A percentile compares a stretch with the other conserved stretches of the same genome.
Evolutionary conservation across 2,888 invertebrate species (phyloP).

Genomic region (Mythimna lalbum): DNA sequence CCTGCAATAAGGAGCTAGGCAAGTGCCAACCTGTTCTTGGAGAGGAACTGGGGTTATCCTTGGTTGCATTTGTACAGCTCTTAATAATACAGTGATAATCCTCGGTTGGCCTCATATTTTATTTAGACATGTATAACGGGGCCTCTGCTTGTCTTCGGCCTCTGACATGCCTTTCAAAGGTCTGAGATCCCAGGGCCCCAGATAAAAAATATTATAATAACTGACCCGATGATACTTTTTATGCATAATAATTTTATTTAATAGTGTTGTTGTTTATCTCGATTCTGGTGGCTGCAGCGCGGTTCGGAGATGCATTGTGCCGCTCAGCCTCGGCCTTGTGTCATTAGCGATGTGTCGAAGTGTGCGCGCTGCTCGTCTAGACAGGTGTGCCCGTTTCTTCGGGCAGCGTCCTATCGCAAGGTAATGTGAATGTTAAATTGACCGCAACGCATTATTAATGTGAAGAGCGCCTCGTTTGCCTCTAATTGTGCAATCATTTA

Average conservation of each 20-base stretch:
- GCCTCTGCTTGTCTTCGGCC: too few species aligned
- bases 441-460: slow-evolving; percentile 75
- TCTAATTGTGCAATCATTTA: slow-evolving; percentile 73
- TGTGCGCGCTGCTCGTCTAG: slow-evolving; percentile 59
- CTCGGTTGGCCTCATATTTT: too few species aligned
- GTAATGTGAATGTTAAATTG: slow-evolving; percentile 78
- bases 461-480: slow-evolving; percentile 73
- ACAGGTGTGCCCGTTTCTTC: slow-evolving; percentile 70
- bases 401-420: slow-evolving; percentile 62
- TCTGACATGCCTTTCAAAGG: too few species aligned
- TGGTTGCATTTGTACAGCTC: too few species aligned
- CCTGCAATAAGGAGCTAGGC: too few species aligned
- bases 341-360: slow-evolving; percentile 66
- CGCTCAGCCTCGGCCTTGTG: slow-evolving; percentile 65
- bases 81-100: too few species aligned
- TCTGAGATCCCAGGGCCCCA: too few species aligned
- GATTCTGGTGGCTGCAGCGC: slow-evolving; percentile 42
- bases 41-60: too few species aligned
- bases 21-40: too few species aligned
- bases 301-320: slow-evolving; percentile 66
- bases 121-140: too few species aligned
- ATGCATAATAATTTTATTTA: slow-evolving; percentile 8
- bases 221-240: not conserved
- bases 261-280: slow-evolving; percentile 24
- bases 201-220: not conserved